Percentiles rank a stretch among this genome's conserved stretches.
Conservation (phyloP, 2,113 vertebrate genomes). For the Dunckerocampus dactyliophorus region DNA sequence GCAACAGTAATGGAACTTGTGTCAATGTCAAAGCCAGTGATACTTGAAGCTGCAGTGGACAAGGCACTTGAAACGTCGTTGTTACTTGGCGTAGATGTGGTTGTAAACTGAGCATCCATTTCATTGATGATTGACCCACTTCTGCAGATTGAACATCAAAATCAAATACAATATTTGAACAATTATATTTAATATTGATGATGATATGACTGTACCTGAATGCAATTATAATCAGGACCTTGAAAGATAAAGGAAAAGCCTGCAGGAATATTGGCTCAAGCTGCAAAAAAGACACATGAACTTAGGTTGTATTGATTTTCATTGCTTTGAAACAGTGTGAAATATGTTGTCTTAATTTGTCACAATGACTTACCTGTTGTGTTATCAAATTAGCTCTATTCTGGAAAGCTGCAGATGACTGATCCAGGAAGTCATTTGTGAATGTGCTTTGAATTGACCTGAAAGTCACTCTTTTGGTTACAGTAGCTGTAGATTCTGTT, state of each 20-base stretch:
- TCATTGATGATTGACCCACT: conserved; percentile 40
- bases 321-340: too few species aligned
- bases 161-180: too few species aligned
- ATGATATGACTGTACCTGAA: conserved; percentile 49
- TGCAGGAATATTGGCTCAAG: conserved; percentile 3
- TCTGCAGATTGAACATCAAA: conserved; percentile 16
- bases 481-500: background rate
- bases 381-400: background rate
- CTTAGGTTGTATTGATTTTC: background rate
- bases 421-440: conserved; percentile 8
- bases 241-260: conserved; percentile 16
- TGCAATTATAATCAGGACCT: background rate
- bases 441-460: conserved; percentile 1
- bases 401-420: background rate
- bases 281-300: conserved; percentile 12
- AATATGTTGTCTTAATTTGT: too few species aligned
- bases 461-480: background rate
- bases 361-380: background rate
- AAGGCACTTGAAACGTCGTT: conserved; percentile 23
- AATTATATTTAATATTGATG: too few species aligned
- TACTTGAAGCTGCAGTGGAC: conserved; percentile 7
- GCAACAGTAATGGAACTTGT: conserved; percentile 13
- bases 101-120: background rate
- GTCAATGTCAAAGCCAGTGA: conserved; percentile 35
- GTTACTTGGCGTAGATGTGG: conserved; percentile 7